Conservation (phyloP, 2,888 invertebrate species). For the Zygogramma bicolorata region DNA sequence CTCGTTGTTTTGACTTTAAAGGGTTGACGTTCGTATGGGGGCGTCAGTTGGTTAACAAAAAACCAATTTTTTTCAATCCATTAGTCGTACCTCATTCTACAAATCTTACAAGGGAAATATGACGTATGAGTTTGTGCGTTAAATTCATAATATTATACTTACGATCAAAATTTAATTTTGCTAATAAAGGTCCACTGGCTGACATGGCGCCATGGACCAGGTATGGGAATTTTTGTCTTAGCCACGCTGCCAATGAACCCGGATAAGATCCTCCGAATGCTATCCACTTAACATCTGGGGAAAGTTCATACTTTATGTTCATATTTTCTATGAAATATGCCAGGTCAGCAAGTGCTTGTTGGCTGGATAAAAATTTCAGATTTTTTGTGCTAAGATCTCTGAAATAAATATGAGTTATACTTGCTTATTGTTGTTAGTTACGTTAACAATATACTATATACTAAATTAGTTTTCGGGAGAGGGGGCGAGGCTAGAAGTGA, state of each 20-base stretch:
- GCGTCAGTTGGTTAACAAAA: too few relatives aligned
- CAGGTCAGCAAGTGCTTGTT: constrained; percentile 88
- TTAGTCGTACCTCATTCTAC: too few relatives aligned
- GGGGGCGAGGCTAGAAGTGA: too few relatives aligned
- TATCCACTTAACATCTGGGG: constrained; percentile 82
- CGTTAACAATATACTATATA: not conserved
- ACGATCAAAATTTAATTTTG: constrained; percentile 88
- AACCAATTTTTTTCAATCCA: too few relatives aligned
- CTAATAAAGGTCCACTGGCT: constrained; percentile 89
- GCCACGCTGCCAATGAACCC: constrained; percentile 93
- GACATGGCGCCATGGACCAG: constrained; percentile 88
- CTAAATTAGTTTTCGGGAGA: not conserved
- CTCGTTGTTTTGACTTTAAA: too few relatives aligned
- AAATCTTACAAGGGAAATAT: not conserved
- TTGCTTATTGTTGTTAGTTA: not conserved
- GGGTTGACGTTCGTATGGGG: too few relatives aligned
- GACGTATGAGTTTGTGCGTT: not conserved
- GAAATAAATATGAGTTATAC: not conserved
- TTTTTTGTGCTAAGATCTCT: constrained; percentile 87
- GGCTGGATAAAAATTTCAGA: constrained; percentile 81
- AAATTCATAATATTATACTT: constrained; percentile 61
- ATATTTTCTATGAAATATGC: constrained; percentile 84
- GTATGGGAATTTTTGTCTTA: constrained; percentile 88
- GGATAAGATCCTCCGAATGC: constrained; percentile 96
- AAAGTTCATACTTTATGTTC: constrained; percentile 74